Base-by-base conservation (phyloP, 2,797 vertebrate species). In the Hyperoplus immaculatus region DNA sequence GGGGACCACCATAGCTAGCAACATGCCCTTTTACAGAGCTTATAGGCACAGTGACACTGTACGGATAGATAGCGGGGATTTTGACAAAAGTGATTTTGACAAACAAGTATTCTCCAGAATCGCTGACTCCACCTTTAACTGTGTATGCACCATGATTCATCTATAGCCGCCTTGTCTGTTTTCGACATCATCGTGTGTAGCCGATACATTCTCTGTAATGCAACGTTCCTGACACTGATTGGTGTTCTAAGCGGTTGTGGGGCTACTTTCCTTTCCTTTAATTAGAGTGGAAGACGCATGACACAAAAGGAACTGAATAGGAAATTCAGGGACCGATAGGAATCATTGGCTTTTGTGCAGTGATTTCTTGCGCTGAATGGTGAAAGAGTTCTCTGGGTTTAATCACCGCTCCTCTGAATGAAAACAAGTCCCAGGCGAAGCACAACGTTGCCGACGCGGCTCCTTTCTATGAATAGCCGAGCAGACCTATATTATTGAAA, bases 401-500 rank as follows among this genome's bases (percentile, higher is more conserved):
- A 95, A 95, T 95, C 94, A 93, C 92, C 68, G 88, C 90, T 91
- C 82, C 87, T 38, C 75, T 92, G 88, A 94, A 94, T 87, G 88
- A 89, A 93, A 91, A 87, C 88, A 89, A 91, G 93, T 93, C 89
- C 86, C 82, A 64, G 86, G 81, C 83, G 81, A 80, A 90, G 89
- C 69, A 64, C 75, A 83, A 79, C 42, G 51, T 59, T 85, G 93
- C 88, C 46, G 71, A 90, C 72, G 64, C 87, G 87, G 90, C 92
- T 80, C 77, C 84, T 81, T 77, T 85, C 91, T 77, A 81, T 86
- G 91, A 93, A 94, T 87, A 92, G 89, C 82, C 60, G 66, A 93
- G 91, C 86, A 92, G 92, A 90, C 88, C 89, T 91, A 92, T 93
- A 91, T 94, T 89, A 91, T 91, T 89, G 89, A 95, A 94, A 94